Evolutionary conservation across 2,797 vertebrate genomes (phyloP).

Genomic region (Periparus ater): DNA sequence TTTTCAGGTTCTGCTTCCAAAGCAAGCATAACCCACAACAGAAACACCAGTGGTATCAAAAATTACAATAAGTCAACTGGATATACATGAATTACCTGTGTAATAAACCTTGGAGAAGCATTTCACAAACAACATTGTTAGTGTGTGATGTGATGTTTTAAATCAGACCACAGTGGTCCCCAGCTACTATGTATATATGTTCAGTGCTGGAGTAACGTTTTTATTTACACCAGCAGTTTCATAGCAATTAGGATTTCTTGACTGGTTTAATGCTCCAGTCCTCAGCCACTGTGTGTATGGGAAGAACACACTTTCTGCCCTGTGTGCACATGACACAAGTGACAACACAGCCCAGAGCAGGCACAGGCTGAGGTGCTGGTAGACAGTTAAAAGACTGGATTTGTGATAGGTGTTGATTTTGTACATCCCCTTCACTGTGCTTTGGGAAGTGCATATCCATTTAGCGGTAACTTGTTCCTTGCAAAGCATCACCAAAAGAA

Average conservation of each 20-base stretch:
- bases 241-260: conserved; percentile 44
- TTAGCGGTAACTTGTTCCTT: not conserved
- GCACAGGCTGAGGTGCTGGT: not conserved
- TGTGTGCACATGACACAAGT: not conserved
- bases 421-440: not conserved
- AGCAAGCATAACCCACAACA: conserved; percentile 4
- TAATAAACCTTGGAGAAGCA: conserved; percentile 48
- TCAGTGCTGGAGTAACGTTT: conserved; percentile 74
- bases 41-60: not conserved
- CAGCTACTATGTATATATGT: conserved; percentile 74
- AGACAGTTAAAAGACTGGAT: not conserved
- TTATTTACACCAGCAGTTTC: conserved; percentile 73
- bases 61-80: not conserved
- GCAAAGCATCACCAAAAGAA: conserved; percentile 8
- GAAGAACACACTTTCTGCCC: conserved; percentile 48
- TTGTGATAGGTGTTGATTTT: not conserved
- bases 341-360: not conserved
- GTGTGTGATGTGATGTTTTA: conserved; percentile 78
- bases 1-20: conserved; percentile 28
- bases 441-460: conserved; percentile 7
- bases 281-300: conserved; percentile 35
- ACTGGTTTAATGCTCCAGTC: conserved; percentile 52
- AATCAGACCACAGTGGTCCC: conserved; percentile 83
- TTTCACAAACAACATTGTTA: conserved; percentile 77
- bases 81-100: conserved; percentile 54